Evolutionary conservation across 1,140 invertebrate genomes (phyloP), one percentile per base, ranked within the genome.

Genomic region (Lamellibrachia luymesi): DNA sequence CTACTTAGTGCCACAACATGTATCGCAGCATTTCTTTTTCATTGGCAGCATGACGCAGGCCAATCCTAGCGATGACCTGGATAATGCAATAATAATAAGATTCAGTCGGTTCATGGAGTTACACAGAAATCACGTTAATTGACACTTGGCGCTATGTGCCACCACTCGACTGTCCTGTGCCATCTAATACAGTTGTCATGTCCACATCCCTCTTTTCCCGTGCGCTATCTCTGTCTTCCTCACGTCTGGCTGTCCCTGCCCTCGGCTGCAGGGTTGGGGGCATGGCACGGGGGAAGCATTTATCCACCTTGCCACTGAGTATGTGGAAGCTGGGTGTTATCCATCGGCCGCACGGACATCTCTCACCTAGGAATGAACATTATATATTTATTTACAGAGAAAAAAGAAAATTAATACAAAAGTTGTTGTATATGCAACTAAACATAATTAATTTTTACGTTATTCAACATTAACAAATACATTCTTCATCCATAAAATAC

Each of bases 281-380:
- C 7, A 22, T 22, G 64, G 17, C 25, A 22, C 13, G 64, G 13
- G 64, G 64, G 25, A 80, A 22, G 25, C 94, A 94, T 93, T 94
- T 93, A 90, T 96, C 95, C 5, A 96, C 95, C 93, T 96, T 96
- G 27, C 93, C 92, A 90, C 91, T 95, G 50, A 95, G 94, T 91
- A 96, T 96, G 93, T 96, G 96, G 94, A 96, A 96, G 50, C 96
- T 95, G 50, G 96, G 96, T 2, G 95, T 95, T 8, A 96, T 95
- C 96, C 96, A 96, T 2, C 94, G 93, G 52, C 96, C 96, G 95
- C 96, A 96, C 2, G 95, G 95, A 93, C 96, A 96, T 93, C 95
- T 94, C 92, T 96, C 95, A n/a, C 96, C 64, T 80, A 89, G 5
- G 4, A 64, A 89, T 6, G 5, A 56, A 92, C 7, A n/a, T n/a